These are phyloP conservation scores for Tetraodon nigroviridis DNA, from an alignment of 2,113 vertebrate genomes.

Conservation along the genomic window DNA sequence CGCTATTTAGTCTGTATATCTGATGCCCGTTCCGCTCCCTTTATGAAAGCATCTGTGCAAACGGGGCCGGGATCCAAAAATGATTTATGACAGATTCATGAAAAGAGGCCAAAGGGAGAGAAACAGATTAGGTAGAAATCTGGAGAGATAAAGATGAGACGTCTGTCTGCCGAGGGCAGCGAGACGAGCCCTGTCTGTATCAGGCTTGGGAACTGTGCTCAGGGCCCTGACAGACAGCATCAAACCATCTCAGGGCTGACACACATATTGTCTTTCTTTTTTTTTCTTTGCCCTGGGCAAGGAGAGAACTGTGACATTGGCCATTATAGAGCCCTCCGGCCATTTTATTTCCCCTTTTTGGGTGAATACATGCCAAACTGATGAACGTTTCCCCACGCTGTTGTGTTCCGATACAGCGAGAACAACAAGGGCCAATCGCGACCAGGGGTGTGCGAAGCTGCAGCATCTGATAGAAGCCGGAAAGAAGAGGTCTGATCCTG, in stretches of 20 bases:
- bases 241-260: slow-evolving; percentile 65
- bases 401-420: slow-evolving; percentile 18
- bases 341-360: slow-evolving; percentile 42
- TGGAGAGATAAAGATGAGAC: slow-evolving; percentile 77
- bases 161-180: slow-evolving; percentile 72
- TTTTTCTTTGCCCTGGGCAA: slow-evolving; percentile 60
- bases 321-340: slow-evolving; percentile 62
- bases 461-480: slow-evolving; percentile 47
- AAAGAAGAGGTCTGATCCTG: slow-evolving; percentile 56
- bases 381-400: slow-evolving; percentile 25
- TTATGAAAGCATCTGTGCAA: slow-evolving; percentile 72
- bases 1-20: slow-evolving; percentile 66
- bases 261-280: slow-evolving; percentile 66
- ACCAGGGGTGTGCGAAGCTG: slow-evolving; percentile 27
- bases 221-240: slow-evolving; percentile 70
- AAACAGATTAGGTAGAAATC: slow-evolving; percentile 77
- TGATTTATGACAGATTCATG: slow-evolving; percentile 77
- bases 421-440: slow-evolving; percentile 28
- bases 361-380: slow-evolving; percentile 25
- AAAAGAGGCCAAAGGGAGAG: slow-evolving; percentile 72
- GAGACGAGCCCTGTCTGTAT: slow-evolving; percentile 71
- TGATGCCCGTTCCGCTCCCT: slow-evolving; percentile 64
- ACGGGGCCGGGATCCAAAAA: slow-evolving; percentile 71
- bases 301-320: slow-evolving; percentile 61
- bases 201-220: slow-evolving; percentile 67